A percentile compares a stretch with the other conserved stretches of the same genome.
Conservation (phyloP, 2,797 vertebrate species). For the Diceros bicornis region DNA sequence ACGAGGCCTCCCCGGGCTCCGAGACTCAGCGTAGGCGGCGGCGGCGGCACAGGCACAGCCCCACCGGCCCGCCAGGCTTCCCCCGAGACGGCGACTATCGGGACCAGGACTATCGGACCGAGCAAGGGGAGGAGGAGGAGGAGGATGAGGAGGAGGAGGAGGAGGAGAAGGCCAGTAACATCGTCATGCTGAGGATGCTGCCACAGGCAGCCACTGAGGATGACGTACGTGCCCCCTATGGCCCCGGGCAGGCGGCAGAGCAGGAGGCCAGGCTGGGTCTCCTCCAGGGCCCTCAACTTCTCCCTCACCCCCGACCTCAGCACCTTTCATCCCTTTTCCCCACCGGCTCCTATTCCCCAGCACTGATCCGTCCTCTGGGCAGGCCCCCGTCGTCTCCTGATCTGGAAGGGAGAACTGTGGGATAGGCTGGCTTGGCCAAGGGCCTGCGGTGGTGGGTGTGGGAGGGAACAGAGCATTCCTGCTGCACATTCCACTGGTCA, state of each 20-base stretch:
- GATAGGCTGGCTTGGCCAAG: slow-evolving; percentile 62
- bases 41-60: slow-evolving; percentile 83
- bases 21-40: slow-evolving; percentile 86
- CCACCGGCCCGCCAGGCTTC: slow-evolving; percentile 84
- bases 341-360: slow-evolving; percentile 3
- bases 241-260: slow-evolving; percentile 83
- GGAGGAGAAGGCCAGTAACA: slow-evolving; percentile 95
- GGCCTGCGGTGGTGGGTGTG: neutral
- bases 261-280: slow-evolving; percentile 85
- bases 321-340: slow-evolving; percentile 69
- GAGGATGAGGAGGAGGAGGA: slow-evolving; percentile 93
- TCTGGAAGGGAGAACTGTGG: slow-evolving; percentile 44
- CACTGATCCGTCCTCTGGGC: slow-evolving; percentile 27
- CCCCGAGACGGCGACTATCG: slow-evolving; percentile 91
- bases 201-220: slow-evolving; percentile 94
- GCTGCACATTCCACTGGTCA: slow-evolving; percentile 28
- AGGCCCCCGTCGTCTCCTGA: neutral
- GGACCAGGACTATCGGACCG: slow-evolving; percentile 95
- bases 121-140: slow-evolving; percentile 93
- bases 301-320: slow-evolving; percentile 67
- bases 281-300: slow-evolving; percentile 77
- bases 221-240: slow-evolving; percentile 90
- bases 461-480: slow-evolving; percentile 53
- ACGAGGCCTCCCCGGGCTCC: slow-evolving; percentile 86
- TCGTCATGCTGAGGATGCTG: slow-evolving; percentile 97